phyloP scores from a whole-genome alignment of 2,888 invertebrate genomes.

The Melikaiella ostensackeni region DNA sequence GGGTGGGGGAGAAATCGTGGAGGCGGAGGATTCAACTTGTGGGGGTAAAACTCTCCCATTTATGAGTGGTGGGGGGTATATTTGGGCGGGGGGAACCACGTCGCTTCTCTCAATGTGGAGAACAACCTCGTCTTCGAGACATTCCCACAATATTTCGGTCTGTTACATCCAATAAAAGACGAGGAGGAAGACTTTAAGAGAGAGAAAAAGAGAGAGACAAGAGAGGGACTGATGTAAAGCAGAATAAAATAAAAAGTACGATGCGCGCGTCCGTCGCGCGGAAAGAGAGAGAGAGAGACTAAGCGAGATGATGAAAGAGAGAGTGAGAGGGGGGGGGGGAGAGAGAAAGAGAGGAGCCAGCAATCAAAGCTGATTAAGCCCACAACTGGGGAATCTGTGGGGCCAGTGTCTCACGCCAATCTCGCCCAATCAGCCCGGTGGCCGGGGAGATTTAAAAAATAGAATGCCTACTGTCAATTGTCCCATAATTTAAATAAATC shows the following conservation, averaged over 20 bases:
- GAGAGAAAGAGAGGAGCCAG: slow-evolving; percentile 63
- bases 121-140: slow-evolving; percentile 50
- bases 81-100: slow-evolving; percentile 52
- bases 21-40: slow-evolving; percentile 4
- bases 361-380: slow-evolving; percentile 78
- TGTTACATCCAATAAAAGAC: slow-evolving; percentile 44
- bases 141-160: slow-evolving; percentile 65
- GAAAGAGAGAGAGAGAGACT: slow-evolving; percentile 48
- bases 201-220: slow-evolving; percentile 1
- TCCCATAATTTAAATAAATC: slow-evolving; percentile 78
- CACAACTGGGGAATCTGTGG: slow-evolving; percentile 78
- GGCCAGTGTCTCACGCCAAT: slow-evolving; percentile 78
- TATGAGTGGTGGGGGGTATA: background rate
- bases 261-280: slow-evolving; percentile 28
- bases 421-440: slow-evolving; percentile 76
- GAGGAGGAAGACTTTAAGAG: slow-evolving; percentile 10
- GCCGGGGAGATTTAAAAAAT: slow-evolving; percentile 77
- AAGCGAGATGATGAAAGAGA: slow-evolving; percentile 19
- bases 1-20: slow-evolving; percentile 36
- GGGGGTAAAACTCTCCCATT: background rate
- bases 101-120: slow-evolving; percentile 25
- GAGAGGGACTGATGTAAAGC: slow-evolving; percentile 53
- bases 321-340: slow-evolving; percentile 49
- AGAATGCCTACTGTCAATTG: slow-evolving; percentile 78
- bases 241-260: slow-evolving; percentile 66